These are phyloP conservation scores for Leucoptera coffeella DNA, from an alignment of 2,888 invertebrate genomes.

Conservation along the genomic window DNA sequence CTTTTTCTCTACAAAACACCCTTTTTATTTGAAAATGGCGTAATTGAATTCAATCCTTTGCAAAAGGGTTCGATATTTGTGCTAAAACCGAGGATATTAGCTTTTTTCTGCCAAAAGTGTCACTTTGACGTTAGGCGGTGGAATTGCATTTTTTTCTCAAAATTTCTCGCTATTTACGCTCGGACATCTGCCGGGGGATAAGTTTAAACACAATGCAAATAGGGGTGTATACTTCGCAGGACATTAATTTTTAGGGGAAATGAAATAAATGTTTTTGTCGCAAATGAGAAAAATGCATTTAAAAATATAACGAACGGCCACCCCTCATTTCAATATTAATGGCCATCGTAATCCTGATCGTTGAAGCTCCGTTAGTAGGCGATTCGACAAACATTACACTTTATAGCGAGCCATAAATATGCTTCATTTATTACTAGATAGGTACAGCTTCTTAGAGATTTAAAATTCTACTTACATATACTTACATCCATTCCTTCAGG, in stretches of 20 bases:
- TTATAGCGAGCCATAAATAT: no score
- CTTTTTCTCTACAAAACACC: slow-evolving; percentile 4
- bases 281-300: slow-evolving; percentile 39
- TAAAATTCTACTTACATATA: no score
- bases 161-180: slow-evolving; percentile 48
- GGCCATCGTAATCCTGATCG: no score
- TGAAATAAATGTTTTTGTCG: slow-evolving; percentile 34
- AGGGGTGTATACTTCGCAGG: slow-evolving; percentile 22
- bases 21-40: slow-evolving; percentile 20
- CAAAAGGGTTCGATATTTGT: slow-evolving; percentile 44
- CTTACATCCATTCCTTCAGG: no score
- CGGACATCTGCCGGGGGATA: slow-evolving; percentile 39
- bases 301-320: slow-evolving; percentile 29
- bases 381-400: no score
- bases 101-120: slow-evolving; percentile 26
- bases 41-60: slow-evolving; percentile 51
- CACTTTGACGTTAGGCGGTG: slow-evolving; percentile 22
- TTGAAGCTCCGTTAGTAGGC: no score
- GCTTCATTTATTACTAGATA: no score
- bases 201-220: slow-evolving; percentile 45
- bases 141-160: slow-evolving; percentile 46
- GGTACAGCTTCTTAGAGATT: no score
- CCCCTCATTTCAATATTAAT: slow-evolving; percentile 44
- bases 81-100: slow-evolving; percentile 28
- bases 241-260: slow-evolving; percentile 47